Conservation (phyloP, 1,140 invertebrate genomes). For the Drosophila erecta region DNA sequence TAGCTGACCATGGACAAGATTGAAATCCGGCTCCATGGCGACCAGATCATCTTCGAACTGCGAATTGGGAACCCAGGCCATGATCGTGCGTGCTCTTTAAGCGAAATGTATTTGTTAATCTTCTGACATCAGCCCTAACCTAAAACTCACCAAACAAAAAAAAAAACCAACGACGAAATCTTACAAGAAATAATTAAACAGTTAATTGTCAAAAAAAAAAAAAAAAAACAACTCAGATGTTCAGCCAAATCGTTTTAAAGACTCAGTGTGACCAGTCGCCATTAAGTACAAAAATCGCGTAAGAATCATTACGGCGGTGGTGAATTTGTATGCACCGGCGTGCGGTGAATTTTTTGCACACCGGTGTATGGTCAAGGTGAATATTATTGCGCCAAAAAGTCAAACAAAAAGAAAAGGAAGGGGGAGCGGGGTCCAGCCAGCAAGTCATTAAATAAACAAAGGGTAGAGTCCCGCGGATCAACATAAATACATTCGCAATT, state of each 20-base stretch:
- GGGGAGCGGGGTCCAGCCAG: constrained; percentile 7
- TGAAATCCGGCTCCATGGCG: constrained; percentile 49
- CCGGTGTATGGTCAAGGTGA: constrained; percentile 37
- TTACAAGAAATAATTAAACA: constrained; percentile 1
- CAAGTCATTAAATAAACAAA: constrained; percentile 11
- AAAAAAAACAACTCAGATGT: too few species aligned
- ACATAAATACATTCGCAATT: background rate
- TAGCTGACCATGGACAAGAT: constrained; percentile 57
- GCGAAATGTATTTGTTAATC: constrained; percentile 14
- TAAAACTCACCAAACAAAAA: constrained; percentile 1
- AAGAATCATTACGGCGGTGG: background rate
- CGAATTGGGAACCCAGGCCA: constrained; percentile 68
- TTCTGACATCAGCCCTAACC: constrained; percentile 8
- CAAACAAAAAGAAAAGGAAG: constrained; percentile 47
- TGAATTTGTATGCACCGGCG: constrained; percentile 13
- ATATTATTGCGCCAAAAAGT: constrained; percentile 69
- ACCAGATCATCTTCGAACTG: constrained; percentile 75
- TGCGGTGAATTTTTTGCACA: background rate
- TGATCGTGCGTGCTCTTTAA: constrained; percentile 11
- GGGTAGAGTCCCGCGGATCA: background rate
- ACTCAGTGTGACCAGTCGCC: background rate
- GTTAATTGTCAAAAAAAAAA: background rate
- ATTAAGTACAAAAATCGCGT: too few species aligned
- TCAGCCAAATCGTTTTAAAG: too few species aligned
- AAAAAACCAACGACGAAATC: background rate